A percentile compares a stretch with the other conserved stretches of the same genome.
These are phyloP conservation scores for Elymnias hypermnestra DNA, from an alignment of 1,140 invertebrate genomes.

Conservation along the genomic window DNA sequence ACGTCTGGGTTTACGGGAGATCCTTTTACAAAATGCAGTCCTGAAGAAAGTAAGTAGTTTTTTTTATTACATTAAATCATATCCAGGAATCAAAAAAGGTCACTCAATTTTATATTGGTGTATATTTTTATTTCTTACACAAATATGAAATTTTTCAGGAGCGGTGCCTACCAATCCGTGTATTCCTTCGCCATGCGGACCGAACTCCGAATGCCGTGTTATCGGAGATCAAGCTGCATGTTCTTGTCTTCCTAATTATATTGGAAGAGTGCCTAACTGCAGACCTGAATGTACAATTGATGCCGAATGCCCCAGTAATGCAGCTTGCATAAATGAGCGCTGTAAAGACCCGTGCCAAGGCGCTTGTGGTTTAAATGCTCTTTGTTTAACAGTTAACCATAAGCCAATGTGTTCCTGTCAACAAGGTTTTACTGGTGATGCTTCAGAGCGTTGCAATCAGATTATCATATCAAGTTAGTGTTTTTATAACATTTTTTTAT, in stretches of 20 bases:
- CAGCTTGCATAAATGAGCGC: slow-evolving; percentile 82
- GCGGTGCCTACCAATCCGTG: slow-evolving; percentile 71
- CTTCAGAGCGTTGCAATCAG: slow-evolving; percentile 62
- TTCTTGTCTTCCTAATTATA: slow-evolving; percentile 83
- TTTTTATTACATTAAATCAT: slow-evolving; percentile 8
- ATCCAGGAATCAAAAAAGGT: no score
- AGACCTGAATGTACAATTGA: slow-evolving; percentile 86
- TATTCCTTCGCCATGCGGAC: slow-evolving; percentile 86
- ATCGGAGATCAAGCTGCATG: slow-evolving; percentile 87
- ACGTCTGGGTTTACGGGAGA: slow-evolving; percentile 85
- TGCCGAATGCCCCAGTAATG: slow-evolving; percentile 80
- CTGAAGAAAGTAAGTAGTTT: slow-evolving; percentile 77
- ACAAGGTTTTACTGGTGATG: slow-evolving; percentile 74
- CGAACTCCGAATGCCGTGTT: slow-evolving; percentile 86
- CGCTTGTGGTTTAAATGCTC: slow-evolving; percentile 81
- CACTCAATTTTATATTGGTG: no score
- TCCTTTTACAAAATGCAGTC: slow-evolving; percentile 83
- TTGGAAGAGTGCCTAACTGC: slow-evolving; percentile 85
- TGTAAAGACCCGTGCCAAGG: slow-evolving; percentile 85
- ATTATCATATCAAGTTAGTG: slow-evolving; percentile 53
- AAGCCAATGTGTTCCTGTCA: slow-evolving; percentile 77
- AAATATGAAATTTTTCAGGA: slow-evolving; percentile 38
- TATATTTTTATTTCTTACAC: no score
- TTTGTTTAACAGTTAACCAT: slow-evolving; percentile 81
- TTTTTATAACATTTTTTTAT: not conserved